A percentile compares a stretch with the other conserved stretches of the same genome.
These are phyloP conservation scores for Mactra quadrangularis DNA, from an alignment of 1,140 invertebrate species.

Conservation along the genomic window DNA sequence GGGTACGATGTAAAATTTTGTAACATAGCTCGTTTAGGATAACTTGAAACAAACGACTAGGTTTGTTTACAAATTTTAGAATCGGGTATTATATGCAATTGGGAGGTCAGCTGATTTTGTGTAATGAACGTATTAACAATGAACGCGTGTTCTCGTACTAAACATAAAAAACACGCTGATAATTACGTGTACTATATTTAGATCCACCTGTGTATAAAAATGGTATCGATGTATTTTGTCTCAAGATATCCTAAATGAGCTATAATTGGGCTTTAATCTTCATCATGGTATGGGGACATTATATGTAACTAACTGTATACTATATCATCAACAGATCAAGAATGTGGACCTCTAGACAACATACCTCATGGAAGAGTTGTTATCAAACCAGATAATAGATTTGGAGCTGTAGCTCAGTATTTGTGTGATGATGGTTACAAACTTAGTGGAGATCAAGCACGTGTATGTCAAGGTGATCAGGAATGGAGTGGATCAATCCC, in stretches of 20 bases:
- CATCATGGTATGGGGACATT: background rate
- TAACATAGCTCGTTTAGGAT: no score
- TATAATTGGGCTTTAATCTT: background rate
- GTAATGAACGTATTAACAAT: background rate
- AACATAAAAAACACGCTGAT: background rate
- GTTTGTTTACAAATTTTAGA: no score
- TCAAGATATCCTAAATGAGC: no score
- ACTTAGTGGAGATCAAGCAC: constrained; percentile 91
- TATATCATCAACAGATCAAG: constrained; percentile 49
- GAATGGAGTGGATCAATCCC: constrained; percentile 91
- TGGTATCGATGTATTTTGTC: no score
- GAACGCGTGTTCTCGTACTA: background rate
- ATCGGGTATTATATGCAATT: background rate
- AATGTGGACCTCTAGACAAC: constrained; percentile 31
- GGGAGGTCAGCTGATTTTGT: no score
- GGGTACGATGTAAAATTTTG: no score
- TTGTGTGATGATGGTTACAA: constrained; percentile 96
- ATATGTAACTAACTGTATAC: background rate
- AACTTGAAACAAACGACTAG: no score
- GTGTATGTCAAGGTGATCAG: constrained; percentile 93
- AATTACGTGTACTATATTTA: background rate
- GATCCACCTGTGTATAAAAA: no score
- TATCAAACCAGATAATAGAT: constrained; percentile 66
- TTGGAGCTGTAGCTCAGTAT: constrained; percentile 85
- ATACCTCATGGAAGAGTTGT: constrained; percentile 62